Base-by-base conservation (phyloP, 1,140 invertebrate genomes). In the Drosophila yakuba region DNA sequence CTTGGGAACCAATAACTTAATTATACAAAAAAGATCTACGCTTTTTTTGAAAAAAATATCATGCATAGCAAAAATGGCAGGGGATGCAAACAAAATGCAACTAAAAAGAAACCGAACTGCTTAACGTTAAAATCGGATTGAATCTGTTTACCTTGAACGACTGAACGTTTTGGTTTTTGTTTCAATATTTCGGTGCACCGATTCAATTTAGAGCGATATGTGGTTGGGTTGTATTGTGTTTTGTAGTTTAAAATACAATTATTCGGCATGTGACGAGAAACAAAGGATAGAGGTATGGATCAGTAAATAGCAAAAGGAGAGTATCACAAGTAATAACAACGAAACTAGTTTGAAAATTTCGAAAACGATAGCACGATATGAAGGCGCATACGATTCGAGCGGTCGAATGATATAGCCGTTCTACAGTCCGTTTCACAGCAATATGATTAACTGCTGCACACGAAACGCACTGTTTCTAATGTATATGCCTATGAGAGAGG, bases 121-220 rank as follows among this genome's bases (percentile, higher is more conserved):
- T 43, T 41, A 68, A 50, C 17, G 38, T 25, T 32, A 39, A 28
- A 45, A 58, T 67, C 20, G 56, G 55, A 68, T 54, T 41, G 45
- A 17, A 60, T 60, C 60, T 51, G 48, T 64, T 89, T 89, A 89
- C 84, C 84, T 89, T 89, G 73, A 89, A 89, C 85, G 84, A 89
- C 84, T 89, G 73, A 52, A 64, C 50, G 44, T 52, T 43, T 74
- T 56, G 51, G 71, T 56, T 51, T 63, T 66, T 51, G 44, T 25
- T 36, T 68, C 50, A 74, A 74, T 63, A 66, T 17, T 78, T 80
- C 51, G 63, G 73, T 75, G 73, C 72, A 75, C 66, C 73, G 47
- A 36, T 71, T 71, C 64, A 48, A 71, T 69, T 50, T 36, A 41
- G 64, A 69, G 51, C 67, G 66, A 71, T 71, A 54, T 66, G 48